Percentiles rank a stretch among this genome's conserved stretches.
Evolutionary conservation across 1,140 invertebrate genomes (phyloP).

Genomic region (Trachymyrmex septentrionalis): DNA sequence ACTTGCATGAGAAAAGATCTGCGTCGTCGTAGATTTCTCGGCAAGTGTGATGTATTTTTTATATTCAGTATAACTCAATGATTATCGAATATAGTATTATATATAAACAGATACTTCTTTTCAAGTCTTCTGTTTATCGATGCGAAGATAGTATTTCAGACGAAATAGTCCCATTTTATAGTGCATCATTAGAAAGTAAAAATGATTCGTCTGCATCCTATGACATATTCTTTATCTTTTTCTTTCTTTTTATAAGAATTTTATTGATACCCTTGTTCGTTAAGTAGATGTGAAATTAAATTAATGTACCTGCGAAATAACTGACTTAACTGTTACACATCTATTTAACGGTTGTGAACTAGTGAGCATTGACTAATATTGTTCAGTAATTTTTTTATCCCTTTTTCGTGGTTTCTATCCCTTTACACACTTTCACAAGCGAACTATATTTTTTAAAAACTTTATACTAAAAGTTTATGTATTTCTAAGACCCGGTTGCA

Average conservation of each 20-base stretch:
- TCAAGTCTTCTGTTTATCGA: neutral
- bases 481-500: neutral
- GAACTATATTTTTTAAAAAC: conserved; percentile 53
- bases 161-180: conserved; percentile 37
- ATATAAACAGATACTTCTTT: neutral
- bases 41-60: neutral
- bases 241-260: conserved; percentile 14
- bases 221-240: conserved; percentile 32
- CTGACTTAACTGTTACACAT: conserved; percentile 47
- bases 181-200: conserved; percentile 29
- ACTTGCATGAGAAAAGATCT: neutral
- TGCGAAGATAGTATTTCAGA: neutral
- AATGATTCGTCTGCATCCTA: conserved; percentile 34
- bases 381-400: conserved; percentile 19
- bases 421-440: conserved; percentile 49
- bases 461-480: conserved; percentile 28
- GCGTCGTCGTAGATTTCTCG: neutral
- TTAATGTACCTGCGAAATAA: conserved; percentile 57
- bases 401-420: conserved; percentile 26
- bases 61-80: neutral
- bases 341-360: conserved; percentile 25
- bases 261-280: conserved; percentile 30
- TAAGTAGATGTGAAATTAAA: conserved; percentile 51
- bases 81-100: neutral
- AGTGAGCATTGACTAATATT: conserved; percentile 43